Evolutionary conservation across 2,113 vertebrate species (phyloP), one percentile per base, ranked within the genome.

Genomic region (Pangasianodon hypophthalmus): DNA sequence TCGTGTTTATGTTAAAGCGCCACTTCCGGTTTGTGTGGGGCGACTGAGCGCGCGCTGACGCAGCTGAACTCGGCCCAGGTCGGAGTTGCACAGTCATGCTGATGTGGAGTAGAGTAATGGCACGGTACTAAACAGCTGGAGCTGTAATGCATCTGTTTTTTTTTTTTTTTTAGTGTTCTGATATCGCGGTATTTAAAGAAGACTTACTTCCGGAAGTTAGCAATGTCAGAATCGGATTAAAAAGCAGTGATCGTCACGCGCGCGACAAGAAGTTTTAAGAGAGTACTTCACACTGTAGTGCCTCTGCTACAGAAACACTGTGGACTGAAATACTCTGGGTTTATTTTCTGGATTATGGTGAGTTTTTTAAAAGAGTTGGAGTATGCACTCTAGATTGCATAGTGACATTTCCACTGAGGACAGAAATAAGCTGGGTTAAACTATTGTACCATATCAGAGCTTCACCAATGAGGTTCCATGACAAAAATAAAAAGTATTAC

Each of bases 11-110:
- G 41, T 50, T 26, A 3, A 69, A 41, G 69, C 19, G 54, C 14
- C 52, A 80, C 85, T 85, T 92, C 90, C 91, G 84, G 64, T 75
- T 41, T n/a, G 14, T 26, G 32, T 9, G 21, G 2, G 44, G 29
- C 2, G 73, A 37, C 7, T 10, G 11, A 37, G 73, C 48, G n/a
- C 71, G 54, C 58, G 69, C 41, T 91, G 88, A 56, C 54, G 87
- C 84, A 84, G 93, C 60, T 85, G n/a, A 48, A 90, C 6, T 3
- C 19, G 32, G 83, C 75, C 87, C 29, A 37, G 58, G 83, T n/a
- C 46, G 82, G 84, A 93, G 89, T 93, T 95, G 95, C 95, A 92
- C 60, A 94, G 95, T 96, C 95, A 96, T 94, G 95, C 92, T 90
- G 94, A 92, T 92, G 94, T 91, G 90, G 87, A 92, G 89, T 79